Evolutionary conservation across 2,888 invertebrate genomes (phyloP).

Genomic region (Ellobium chinense): DNA sequence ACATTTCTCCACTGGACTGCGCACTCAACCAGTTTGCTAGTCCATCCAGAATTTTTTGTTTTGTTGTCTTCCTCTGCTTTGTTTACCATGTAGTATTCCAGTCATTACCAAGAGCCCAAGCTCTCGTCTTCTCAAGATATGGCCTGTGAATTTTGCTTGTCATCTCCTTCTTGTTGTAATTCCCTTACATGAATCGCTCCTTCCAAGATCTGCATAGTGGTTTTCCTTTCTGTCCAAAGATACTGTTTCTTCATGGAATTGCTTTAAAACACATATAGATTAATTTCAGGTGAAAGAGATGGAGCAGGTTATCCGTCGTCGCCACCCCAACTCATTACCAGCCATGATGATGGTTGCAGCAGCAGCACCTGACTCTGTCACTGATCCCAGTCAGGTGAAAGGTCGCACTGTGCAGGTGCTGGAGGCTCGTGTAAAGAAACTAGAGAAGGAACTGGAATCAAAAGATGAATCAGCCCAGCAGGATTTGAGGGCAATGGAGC

Average conservation of each 20-base stretch:
- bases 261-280: not conserved
- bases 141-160: too few relatives aligned
- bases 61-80: too few relatives aligned
- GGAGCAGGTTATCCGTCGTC: slow-evolving; percentile 74
- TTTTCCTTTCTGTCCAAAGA: not conserved
- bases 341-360: slow-evolving; percentile 76
- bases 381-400: slow-evolving; percentile 27
- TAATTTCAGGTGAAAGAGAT: slow-evolving; percentile 77
- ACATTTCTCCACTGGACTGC: too few relatives aligned
- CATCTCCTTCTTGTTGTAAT: too few relatives aligned
- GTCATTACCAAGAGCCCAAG: too few relatives aligned
- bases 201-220: too few relatives aligned
- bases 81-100: too few relatives aligned
- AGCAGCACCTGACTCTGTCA: slow-evolving; percentile 50
- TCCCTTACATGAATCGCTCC: too few relatives aligned
- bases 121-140: too few relatives aligned
- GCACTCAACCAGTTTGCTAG: too few relatives aligned
- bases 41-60: too few relatives aligned
- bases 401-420: slow-evolving; percentile 62
- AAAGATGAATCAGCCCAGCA: slow-evolving; percentile 73
- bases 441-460: slow-evolving; percentile 72
- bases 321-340: slow-evolving; percentile 77
- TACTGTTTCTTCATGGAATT: not conserved
- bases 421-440: slow-evolving; percentile 71
- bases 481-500: slow-evolving; percentile 73